Percentiles rank a stretch among this genome's conserved stretches.
Evolutionary conservation across 2,888 invertebrate species (phyloP).

Genomic region (Cantharis nigra): DNA sequence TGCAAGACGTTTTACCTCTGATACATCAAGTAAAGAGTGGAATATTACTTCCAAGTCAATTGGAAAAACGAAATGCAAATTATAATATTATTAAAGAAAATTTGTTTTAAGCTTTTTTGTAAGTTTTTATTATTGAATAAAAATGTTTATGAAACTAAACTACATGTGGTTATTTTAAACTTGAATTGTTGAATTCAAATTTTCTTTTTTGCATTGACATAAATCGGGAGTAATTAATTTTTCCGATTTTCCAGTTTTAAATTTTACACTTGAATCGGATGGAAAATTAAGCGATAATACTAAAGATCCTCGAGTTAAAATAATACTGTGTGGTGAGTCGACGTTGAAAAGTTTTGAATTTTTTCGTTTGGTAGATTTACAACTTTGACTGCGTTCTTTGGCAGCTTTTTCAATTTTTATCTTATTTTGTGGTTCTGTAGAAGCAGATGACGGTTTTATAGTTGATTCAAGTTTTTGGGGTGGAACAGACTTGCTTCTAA

Average conservation of each 20-base stretch:
- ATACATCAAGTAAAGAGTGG: slow-evolving; percentile 48
- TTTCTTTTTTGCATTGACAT: slow-evolving; percentile 24
- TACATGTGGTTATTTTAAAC: neutral
- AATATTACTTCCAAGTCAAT: slow-evolving; percentile 41
- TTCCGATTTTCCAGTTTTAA: slow-evolving; percentile 44
- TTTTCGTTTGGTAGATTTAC: slow-evolving; percentile 8
- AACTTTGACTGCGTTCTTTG: slow-evolving; percentile 9
- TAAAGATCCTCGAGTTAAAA: slow-evolving; percentile 49
- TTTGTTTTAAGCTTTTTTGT: neutral
- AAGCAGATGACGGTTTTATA: slow-evolving; percentile 5
- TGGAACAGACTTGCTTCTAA: slow-evolving; percentile 46
- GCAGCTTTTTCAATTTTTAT: slow-evolving; percentile 3
- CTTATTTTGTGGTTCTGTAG: neutral
- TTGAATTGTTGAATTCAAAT: neutral
- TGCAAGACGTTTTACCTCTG: slow-evolving; percentile 50
- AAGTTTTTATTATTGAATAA: neutral
- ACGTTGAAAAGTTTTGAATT: neutral
- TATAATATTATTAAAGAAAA: neutral
- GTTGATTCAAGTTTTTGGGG: slow-evolving; percentile 25
- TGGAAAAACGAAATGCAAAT: neutral
- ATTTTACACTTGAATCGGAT: slow-evolving; percentile 48
- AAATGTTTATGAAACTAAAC: neutral
- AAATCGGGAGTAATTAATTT: slow-evolving; percentile 38
- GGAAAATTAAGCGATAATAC: slow-evolving; percentile 53
- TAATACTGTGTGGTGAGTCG: slow-evolving; percentile 44